Evolutionary conservation across 2,797 vertebrate genomes (phyloP).

Genomic region (Peromyscus nudipes): DNA sequence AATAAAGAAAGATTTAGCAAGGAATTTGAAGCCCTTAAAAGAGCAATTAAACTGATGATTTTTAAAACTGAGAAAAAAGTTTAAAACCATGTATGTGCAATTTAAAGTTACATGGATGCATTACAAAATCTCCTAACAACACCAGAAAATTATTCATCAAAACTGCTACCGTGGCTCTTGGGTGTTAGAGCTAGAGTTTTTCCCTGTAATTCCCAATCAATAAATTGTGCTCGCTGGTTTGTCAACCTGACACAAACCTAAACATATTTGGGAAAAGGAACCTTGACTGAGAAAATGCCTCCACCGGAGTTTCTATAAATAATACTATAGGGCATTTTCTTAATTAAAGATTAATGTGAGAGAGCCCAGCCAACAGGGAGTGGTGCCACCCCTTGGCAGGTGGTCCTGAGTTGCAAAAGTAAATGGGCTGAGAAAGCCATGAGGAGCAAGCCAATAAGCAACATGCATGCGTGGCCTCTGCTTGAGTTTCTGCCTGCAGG

Average conservation of each 20-base stretch:
- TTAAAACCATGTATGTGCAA: neutral
- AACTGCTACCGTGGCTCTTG: neutral
- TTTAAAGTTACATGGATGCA: neutral
- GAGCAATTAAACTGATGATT: neutral
- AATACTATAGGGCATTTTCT: neutral
- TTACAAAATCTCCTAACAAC: neutral
- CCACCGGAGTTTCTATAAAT: neutral
- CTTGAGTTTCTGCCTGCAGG: neutral
- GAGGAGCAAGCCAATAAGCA: neutral
- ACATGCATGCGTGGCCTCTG: neutral
- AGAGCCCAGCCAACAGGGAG: neutral
- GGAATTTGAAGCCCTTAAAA: neutral
- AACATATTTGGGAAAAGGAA: too few relatives aligned
- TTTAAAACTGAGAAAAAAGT: neutral
- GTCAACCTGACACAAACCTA: neutral
- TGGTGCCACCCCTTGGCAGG: too few relatives aligned
- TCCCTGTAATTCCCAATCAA: neutral
- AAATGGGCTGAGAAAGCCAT: neutral
- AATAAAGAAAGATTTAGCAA: conserved; percentile 20
- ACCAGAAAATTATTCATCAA: neutral
- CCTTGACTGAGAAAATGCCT: neutral
- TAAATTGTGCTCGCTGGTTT: neutral
- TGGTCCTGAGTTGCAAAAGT: neutral
- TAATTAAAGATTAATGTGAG: neutral
- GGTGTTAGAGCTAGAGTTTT: neutral